Evolutionary conservation across 2,113 vertebrate genomes (phyloP).

Genomic region (Saguinus imperator): DNA sequence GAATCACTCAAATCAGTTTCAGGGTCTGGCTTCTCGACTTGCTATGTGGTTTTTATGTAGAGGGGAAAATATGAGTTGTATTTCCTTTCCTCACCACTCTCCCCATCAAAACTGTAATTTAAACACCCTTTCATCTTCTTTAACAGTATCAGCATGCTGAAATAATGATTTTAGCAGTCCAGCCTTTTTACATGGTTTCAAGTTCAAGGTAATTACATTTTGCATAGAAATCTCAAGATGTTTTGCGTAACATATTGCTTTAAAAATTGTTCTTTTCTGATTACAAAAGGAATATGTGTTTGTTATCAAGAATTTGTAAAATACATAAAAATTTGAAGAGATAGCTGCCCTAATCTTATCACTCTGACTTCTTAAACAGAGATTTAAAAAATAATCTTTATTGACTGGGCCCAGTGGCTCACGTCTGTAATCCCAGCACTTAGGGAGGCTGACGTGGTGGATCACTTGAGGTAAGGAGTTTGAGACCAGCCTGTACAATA

Average conservation of each 20-base stretch:
- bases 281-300: not conserved
- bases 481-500: no score
- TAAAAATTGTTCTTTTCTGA: not conserved
- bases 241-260: not conserved
- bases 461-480: no score
- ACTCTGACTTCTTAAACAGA: not conserved
- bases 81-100: not conserved
- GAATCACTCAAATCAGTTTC: not conserved
- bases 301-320: not conserved
- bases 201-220: not conserved
- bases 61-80: not conserved
- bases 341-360: not conserved
- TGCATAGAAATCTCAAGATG: not conserved
- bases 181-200: not conserved
- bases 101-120: not conserved
- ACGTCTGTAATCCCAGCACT: no score
- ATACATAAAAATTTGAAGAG: not conserved
- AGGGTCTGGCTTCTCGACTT: not conserved
- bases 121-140: not conserved
- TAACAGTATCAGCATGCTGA: not conserved
- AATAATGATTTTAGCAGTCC: not conserved
- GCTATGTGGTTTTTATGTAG: not conserved
- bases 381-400: not conserved
- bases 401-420: no score
- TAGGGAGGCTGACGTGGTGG: no score